Evolutionary conservation across 2,113 vertebrate species (phyloP), one percentile per base, ranked within the genome.

Genomic region (Himantopus leucocephalus): DNA sequence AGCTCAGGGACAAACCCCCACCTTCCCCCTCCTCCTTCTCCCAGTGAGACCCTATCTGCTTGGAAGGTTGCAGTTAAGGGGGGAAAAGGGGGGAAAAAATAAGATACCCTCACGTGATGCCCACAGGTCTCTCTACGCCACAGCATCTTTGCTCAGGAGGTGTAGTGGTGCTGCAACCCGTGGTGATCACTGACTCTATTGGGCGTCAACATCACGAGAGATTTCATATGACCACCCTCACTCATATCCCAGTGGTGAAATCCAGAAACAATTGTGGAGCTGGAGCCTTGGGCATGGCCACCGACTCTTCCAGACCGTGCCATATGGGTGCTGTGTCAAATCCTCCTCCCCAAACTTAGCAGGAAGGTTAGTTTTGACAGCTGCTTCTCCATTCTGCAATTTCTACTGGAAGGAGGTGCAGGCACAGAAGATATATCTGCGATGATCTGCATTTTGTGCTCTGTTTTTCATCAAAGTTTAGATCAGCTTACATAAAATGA

Each of bases 241-340:
- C 21, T 74, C 9, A 9, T 29, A 67, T 29, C 35, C 27, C 12
- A 8, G 27, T 15, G 18, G 27, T 50, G 50, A 50, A 66, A 73
- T 32, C 50, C 8, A 58, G 52, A 35, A 81, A 32, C 2, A 9
- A 17, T 4, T 58, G 12, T 32, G 6, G 16, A 80, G 45, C 24
- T 10, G 16, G 22, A 24, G 24, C 32, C 35, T 55, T 37, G 56
- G 29, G 34, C 34, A 39, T 3, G 34, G 56, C 29, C 56, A 34
- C 27, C 1, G 4, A 3, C 37, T 34, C 47, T 16, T 47, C 34
- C 47, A 34, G 34, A 13, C 23, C 8, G 2, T 5, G 8, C 45
- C 6, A 4, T 14, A 1, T 2, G 18, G 47, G 12, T 29, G 34
- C 3, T 2, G 1, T 47, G 18, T 27, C 2, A 2, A 18, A 71